These are phyloP conservation scores for Yponomeuta malinellus DNA, from an alignment of 2,888 invertebrate genomes.

Conservation along the genomic window DNA sequence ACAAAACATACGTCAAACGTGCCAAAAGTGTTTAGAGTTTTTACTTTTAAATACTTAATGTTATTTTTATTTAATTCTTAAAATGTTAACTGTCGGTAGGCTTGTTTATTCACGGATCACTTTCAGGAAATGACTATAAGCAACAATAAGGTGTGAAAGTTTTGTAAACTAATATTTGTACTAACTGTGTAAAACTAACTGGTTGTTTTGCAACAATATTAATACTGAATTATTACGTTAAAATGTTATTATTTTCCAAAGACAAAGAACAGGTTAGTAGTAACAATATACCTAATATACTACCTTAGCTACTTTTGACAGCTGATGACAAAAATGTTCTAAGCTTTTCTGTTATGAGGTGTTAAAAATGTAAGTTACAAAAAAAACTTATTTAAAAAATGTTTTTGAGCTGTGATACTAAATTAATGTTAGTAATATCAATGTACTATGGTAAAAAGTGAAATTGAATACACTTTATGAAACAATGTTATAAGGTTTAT, in stretches of 20 bases:
- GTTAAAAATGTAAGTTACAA: not conserved
- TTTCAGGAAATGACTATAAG: no score
- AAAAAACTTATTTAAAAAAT: constrained; percentile 5
- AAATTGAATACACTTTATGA: constrained; percentile 56
- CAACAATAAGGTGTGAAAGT: not conserved
- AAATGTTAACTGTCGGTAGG: no score
- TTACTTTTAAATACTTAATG: no score
- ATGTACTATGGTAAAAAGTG: constrained; percentile 43
- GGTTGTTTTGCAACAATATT: not conserved
- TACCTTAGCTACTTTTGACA: not conserved
- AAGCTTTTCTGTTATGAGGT: not conserved
- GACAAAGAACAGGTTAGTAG: not conserved
- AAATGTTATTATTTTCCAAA: not conserved
- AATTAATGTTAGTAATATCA: constrained; percentile 55
- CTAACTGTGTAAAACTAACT: not conserved
- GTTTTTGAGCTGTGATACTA: constrained; percentile 66
- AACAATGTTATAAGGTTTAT: constrained; percentile 20
- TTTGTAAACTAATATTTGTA: not conserved
- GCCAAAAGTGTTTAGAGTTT: no score
- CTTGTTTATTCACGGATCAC: no score
- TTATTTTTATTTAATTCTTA: no score
- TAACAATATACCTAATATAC: not conserved
- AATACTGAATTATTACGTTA: not conserved
- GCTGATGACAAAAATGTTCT: not conserved
- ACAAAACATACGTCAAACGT: no score